A percentile compares a stretch with the other conserved stretches of the same genome.
Conservation (phyloP, 2,888 invertebrate genomes). For the Heteromyza rotundicornis region DNA sequence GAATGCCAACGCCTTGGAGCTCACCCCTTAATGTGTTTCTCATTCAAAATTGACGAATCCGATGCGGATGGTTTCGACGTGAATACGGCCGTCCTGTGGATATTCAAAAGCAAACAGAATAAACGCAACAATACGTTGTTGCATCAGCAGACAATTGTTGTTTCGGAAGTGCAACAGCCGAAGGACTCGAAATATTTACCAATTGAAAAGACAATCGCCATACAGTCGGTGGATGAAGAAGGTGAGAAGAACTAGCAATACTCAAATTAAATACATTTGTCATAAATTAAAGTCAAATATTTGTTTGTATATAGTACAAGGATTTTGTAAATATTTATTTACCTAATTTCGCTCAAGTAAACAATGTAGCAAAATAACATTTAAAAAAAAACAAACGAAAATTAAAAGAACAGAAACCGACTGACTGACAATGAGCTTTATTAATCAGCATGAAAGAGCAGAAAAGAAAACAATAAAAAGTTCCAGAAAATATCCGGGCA, state of each 20-base stretch:
- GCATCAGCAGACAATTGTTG: conserved; percentile 71
- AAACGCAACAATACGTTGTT: conserved; percentile 33
- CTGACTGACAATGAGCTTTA: neutral
- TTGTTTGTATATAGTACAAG: no score
- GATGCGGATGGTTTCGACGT: conserved; percentile 78
- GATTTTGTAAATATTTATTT: no score
- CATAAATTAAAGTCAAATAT: no score
- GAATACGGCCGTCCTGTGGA: conserved; percentile 80
- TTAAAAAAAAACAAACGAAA: no score
- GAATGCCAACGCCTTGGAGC: conserved; percentile 61
- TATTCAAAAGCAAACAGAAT: conserved; percentile 68
- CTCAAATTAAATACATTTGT: no score
- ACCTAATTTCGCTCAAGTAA: no score
- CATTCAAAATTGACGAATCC: conserved; percentile 76
- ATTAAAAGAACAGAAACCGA: no score
- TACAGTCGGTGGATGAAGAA: conserved; percentile 75
- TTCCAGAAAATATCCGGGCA: conserved; percentile 20
- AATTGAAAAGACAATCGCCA: conserved; percentile 80
- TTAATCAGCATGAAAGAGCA: neutral
- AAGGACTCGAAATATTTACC: conserved; percentile 71
- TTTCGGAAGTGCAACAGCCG: conserved; percentile 81
- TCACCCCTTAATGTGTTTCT: conserved; percentile 75
- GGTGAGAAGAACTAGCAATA: conserved; percentile 65
- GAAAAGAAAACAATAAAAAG: neutral
- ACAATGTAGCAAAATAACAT: no score